Conservation (phyloP, 1,140 invertebrate genomes). For the Drosophila cardini region DNA sequence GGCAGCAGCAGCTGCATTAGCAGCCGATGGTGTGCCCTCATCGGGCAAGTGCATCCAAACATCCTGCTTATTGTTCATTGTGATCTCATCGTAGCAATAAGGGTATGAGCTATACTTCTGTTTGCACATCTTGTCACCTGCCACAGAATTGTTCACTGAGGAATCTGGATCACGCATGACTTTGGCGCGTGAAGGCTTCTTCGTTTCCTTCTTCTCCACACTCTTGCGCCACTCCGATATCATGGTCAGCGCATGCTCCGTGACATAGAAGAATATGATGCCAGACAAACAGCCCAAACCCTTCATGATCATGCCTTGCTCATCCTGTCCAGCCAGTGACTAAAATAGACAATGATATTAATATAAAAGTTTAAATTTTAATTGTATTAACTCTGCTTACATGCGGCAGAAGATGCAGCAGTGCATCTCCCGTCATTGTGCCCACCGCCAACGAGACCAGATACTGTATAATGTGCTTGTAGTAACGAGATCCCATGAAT, state of each 20-base stretch:
- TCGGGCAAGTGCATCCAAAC: slow-evolving; percentile 85
- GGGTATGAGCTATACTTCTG: slow-evolving; percentile 93
- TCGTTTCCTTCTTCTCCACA: slow-evolving; percentile 86
- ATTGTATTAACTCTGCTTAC: slow-evolving; percentile 85
- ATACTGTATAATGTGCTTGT: slow-evolving; percentile 95
- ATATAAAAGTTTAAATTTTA: not conserved
- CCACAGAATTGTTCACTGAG: slow-evolving; percentile 86
- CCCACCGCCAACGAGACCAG: slow-evolving; percentile 96
- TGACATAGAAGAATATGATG: slow-evolving; percentile 95
- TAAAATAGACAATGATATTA: slow-evolving; percentile 10
- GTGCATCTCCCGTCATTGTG: slow-evolving; percentile 95
- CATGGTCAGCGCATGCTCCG: slow-evolving; percentile 92
- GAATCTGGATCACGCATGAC: slow-evolving; percentile 88
- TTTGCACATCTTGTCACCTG: slow-evolving; percentile 89
- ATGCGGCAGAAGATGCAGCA: slow-evolving; percentile 96
- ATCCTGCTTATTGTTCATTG: slow-evolving; percentile 88
- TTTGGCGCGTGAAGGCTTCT: slow-evolving; percentile 86
- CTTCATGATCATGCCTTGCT: slow-evolving; percentile 90
- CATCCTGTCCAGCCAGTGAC: slow-evolving; percentile 73
- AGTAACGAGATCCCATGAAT: slow-evolving; percentile 94
- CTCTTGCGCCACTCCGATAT: slow-evolving; percentile 92
- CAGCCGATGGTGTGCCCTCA: slow-evolving; percentile 26
- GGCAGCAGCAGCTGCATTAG: slow-evolving; percentile 66
- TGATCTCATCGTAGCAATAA: slow-evolving; percentile 93
- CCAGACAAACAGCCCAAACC: slow-evolving; percentile 92